phyloP scores from a whole-genome alignment of 2,113 vertebrate genomes.

The Myiagra hebetior region DNA sequence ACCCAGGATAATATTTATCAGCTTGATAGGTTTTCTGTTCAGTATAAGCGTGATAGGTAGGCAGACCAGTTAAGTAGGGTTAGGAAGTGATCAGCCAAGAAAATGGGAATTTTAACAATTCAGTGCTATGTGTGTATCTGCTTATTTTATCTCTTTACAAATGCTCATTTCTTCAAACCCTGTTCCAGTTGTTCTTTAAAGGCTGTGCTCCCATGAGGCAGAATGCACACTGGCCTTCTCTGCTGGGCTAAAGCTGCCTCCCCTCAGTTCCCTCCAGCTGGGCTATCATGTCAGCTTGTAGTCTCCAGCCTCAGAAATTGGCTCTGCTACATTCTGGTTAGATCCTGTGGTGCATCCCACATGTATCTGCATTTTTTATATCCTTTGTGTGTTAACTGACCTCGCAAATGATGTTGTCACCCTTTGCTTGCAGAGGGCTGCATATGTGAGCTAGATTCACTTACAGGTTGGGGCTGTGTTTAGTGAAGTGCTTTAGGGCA shows the following conservation, averaged over 20 bases:
- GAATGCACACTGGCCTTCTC: not conserved
- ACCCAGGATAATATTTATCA: not conserved
- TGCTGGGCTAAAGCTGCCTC: not conserved
- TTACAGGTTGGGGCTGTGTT: not conserved
- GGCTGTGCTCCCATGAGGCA: not conserved
- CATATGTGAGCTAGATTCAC: not conserved
- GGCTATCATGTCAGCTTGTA: not conserved
- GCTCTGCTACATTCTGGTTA: not conserved
- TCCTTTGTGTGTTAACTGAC: not conserved
- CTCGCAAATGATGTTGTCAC: not conserved
- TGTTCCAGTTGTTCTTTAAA: not conserved
- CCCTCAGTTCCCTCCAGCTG: not conserved
- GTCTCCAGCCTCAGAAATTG: not conserved
- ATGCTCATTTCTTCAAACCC: not conserved
- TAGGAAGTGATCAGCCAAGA: not conserved
- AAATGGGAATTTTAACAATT: not conserved
- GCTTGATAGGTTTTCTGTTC: not conserved
- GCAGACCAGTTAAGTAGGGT: not conserved
- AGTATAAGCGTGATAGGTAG: no score
- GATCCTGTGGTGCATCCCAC: not conserved
- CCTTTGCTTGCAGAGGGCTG: not conserved
- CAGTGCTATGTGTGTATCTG: not conserved
- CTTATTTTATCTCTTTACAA: not conserved
- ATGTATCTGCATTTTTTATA: not conserved
- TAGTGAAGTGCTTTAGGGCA: not conserved